Base-by-base conservation (phyloP, 2,113 vertebrate species). In the Zapus hudsonius region DNA sequence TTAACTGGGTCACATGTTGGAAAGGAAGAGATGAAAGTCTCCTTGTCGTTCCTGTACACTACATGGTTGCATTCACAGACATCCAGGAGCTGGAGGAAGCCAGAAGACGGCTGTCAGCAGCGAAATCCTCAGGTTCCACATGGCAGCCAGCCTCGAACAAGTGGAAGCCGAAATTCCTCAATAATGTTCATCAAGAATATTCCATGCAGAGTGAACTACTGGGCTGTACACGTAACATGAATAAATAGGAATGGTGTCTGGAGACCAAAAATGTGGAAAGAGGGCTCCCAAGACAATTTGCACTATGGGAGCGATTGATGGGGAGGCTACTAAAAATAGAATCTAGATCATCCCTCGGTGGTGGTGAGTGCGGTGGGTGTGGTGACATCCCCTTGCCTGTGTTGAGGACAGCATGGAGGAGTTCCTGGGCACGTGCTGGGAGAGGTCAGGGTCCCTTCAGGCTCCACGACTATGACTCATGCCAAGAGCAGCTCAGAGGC, bases 41-140 rank as follows among this genome's bases (percentile, higher is more conserved):
- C 1, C 3, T 13, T 67, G 5, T 59, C 23, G 9, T 67, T 19
- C 0, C 19, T n/a, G 52, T 7, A 0, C 15, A 11, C 8, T 12
- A 29, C 38, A 25, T 23, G 22, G 19, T 2, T 38, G 7, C n/a
- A 17, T 31, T 2, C 19, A 25, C 10, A 23, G 11, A 66, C 33
- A 61, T 23, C 67, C 6, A 74, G 29, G 59, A 36, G 36, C 44
- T 36, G 15, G 6, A 12, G 33, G 5, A 55, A 40, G 0, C 33
- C 25, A 47, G 84, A 73, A 27, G n/a, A 40, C 13, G n/a, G 42
- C 12, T 36, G 33, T n/a, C 76, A 55, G 7, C 27, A 36, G 57
- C 12, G 61, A 36, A 52, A 85, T 17, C 3, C 8, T 79, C 29
- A 11, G 15, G 27, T 57, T 74, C 42, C 52, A 36, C 8, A 12